These are phyloP conservation scores for Linepithema humile DNA, from an alignment of 1,140 invertebrate species.

Conservation along the genomic window DNA sequence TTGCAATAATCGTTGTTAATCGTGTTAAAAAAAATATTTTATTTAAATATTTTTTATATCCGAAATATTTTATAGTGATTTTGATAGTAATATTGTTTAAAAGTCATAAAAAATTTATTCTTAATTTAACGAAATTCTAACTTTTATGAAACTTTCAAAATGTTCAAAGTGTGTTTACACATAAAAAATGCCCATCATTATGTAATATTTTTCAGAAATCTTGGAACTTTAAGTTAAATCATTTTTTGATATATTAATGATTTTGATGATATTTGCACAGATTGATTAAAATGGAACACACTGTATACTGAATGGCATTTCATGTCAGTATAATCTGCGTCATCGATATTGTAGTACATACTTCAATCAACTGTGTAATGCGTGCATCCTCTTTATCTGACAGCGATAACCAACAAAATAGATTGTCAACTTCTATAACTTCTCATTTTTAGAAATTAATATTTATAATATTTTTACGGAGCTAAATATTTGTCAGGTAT, in stretches of 20 bases:
- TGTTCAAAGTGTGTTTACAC: no score
- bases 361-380: constrained; percentile 23
- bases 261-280: background rate
- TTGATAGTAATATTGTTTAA: no score
- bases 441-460: background rate
- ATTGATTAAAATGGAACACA: background rate
- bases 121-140: no score
- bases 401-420: constrained; percentile 6
- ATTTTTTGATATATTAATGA: background rate
- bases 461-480: no score
- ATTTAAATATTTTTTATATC: background rate
- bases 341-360: constrained; percentile 20
- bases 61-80: no score
- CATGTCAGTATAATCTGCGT: constrained; percentile 19
- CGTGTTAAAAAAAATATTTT: background rate
- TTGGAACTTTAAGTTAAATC: no score
- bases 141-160: no score
- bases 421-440: background rate
- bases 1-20: background rate
- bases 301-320: constrained; percentile 9
- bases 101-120: no score
- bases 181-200: no score
- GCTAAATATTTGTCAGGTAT: no score
- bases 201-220: no score
- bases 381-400: constrained; percentile 8